Conservation (phyloP, 2,113 vertebrate species). For the Poeciliopsis retropinna region DNA sequence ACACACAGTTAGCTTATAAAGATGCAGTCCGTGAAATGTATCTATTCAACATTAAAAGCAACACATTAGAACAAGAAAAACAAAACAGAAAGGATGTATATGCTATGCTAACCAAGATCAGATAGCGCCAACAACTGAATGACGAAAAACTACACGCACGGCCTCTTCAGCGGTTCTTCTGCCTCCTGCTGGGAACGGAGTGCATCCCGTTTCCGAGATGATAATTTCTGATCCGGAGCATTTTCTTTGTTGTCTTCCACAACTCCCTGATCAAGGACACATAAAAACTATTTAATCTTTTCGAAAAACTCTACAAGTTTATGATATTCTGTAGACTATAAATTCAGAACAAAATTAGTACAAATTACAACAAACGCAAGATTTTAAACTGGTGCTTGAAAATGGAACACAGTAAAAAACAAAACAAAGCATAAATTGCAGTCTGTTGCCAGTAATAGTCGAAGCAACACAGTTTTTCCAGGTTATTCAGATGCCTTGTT, state of each 20-base stretch:
- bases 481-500: neutral
- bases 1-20: conserved; percentile 3
- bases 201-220: conserved; percentile 65
- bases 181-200: conserved; percentile 35
- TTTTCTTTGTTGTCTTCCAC: conserved; percentile 56
- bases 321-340: neutral
- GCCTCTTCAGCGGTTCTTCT: conserved; percentile 64
- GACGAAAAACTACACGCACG: conserved; percentile 52
- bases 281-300: conserved; percentile 1
- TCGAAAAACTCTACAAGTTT: neutral
- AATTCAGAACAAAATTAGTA: too few species aligned
- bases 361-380: neutral
- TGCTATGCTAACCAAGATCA: neutral
- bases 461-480: neutral
- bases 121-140: neutral
- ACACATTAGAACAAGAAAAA: neutral
- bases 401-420: neutral
- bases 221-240: conserved; percentile 34
- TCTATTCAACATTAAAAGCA: neutral
- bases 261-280: conserved; percentile 51
- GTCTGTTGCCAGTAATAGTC: neutral
- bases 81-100: too few species aligned
- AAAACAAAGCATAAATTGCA: neutral
- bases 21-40: neutral
- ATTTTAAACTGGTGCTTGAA: neutral